These are phyloP conservation scores for Phataginus tetradactyla DNA, from an alignment of 2,797 vertebrate genomes.

Conservation along the genomic window DNA sequence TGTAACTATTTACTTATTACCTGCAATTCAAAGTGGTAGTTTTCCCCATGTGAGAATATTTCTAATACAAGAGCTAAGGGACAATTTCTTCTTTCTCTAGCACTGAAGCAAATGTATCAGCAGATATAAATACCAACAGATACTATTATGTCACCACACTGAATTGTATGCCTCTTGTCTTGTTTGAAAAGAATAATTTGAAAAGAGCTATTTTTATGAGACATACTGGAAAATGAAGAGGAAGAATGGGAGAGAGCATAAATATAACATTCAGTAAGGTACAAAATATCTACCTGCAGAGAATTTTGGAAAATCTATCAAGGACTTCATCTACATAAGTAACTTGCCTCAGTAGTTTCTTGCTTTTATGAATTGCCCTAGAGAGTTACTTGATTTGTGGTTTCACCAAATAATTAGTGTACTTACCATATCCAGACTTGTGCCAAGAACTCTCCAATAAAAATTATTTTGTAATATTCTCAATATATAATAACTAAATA, in stretches of 20 bases:
- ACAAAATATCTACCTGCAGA: background rate
- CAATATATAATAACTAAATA: background rate
- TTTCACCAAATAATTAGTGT: background rate
- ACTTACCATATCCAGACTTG: constrained; percentile 20
- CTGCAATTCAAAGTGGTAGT: constrained; percentile 38
- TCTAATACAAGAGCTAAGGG: constrained; percentile 40
- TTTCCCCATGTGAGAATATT: constrained; percentile 3
- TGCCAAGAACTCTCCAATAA: constrained; percentile 39
- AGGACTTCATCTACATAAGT: constrained; percentile 38
- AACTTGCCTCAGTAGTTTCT: background rate
- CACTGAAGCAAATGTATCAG: constrained; percentile 69
- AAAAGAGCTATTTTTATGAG: constrained; percentile 4
- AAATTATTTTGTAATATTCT: constrained; percentile 14
- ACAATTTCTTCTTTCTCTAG: constrained; percentile 60
- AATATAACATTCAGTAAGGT: background rate
- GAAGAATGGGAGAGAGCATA: background rate
- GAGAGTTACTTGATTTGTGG: constrained; percentile 28
- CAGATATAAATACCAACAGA: constrained; percentile 69
- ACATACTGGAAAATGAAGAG: background rate
- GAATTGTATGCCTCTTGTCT: constrained; percentile 64
- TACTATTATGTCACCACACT: constrained; percentile 61
- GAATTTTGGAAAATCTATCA: background rate
- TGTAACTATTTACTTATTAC: constrained; percentile 43
- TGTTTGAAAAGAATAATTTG: constrained; percentile 46
- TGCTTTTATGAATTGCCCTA: constrained; percentile 28